phyloP scores from a whole-genome alignment of 1,140 invertebrate genomes.

The Drosophila arizonae region DNA sequence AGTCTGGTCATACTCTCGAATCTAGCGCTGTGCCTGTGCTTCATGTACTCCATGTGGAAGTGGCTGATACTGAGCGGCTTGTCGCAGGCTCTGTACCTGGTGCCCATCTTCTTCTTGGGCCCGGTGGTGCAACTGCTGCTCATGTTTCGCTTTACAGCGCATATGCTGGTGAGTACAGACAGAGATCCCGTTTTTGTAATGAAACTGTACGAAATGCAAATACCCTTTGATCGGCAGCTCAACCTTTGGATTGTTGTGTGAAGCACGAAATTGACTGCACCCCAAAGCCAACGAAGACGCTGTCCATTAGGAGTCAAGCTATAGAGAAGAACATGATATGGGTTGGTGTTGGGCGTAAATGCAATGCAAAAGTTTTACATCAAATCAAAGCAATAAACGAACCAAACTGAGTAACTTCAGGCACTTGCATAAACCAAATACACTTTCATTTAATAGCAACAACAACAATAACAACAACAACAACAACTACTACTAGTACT shows the following conservation, averaged over 20 bases:
- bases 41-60: conserved; percentile 45
- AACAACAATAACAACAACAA: conserved; percentile 51
- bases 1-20: conserved; percentile 52
- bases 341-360: conserved; percentile 1
- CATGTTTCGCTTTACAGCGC: conserved; percentile 33
- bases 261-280: conserved; percentile 46
- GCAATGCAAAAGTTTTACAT: conserved; percentile 42
- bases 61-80: conserved; percentile 26
- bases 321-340: not conserved
- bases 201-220: not conserved
- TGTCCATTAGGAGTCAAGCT: not conserved
- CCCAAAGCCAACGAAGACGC: not conserved
- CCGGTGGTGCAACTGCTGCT: conserved; percentile 50
- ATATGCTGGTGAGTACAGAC: conserved; percentile 49
- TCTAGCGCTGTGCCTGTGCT: conserved; percentile 51
- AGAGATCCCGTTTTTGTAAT: not conserved
- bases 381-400: conserved; percentile 74
- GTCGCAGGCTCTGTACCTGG: conserved; percentile 26
- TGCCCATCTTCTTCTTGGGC: conserved; percentile 44
- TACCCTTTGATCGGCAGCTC: conserved; percentile 18
- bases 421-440: conserved; percentile 53
- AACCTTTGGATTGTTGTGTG: conserved; percentile 48
- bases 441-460: conserved; percentile 70
- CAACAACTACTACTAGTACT: conserved; percentile 8
- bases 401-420: conserved; percentile 44